A percentile compares a stretch with the other conserved stretches of the same genome.
Conservation (phyloP, 92 coral and sea anemone genomes). For the Paragorgia papillata region DNA sequence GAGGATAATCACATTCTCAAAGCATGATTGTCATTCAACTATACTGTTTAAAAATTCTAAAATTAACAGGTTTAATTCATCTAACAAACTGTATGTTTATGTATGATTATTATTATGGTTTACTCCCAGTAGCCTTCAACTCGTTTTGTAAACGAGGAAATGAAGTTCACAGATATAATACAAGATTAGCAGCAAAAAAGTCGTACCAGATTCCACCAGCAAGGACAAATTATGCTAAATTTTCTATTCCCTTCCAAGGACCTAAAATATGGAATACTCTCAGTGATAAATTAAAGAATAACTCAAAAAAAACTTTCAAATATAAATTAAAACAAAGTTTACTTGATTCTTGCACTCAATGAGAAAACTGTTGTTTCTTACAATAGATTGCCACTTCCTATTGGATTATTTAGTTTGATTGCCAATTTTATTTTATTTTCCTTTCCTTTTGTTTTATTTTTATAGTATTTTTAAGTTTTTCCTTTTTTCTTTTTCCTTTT, state of each 20-base stretch:
- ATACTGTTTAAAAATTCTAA: not conserved
- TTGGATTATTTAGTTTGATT: no score
- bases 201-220: not conserved
- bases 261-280: not conserved
- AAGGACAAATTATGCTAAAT: not conserved
- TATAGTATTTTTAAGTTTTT: no score
- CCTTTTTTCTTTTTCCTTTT: no score
- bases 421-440: no score
- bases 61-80: not conserved
- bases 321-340: no score
- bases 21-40: not conserved
- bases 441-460: no score
- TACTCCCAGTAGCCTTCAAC: not conserved
- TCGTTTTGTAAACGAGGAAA: not conserved
- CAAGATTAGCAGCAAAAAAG: not conserved
- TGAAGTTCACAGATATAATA: constrained; percentile 4
- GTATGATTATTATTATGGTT: constrained; percentile 6
- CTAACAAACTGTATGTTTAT: not conserved
- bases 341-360: no score
- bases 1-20: constrained; percentile 2
- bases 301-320: not conserved
- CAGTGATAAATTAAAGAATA: not conserved
- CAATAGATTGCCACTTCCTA: no score
- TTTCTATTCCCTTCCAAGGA: not conserved
- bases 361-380: no score